Percentiles rank a stretch among this genome's conserved stretches.
phyloP scores from a whole-genome alignment of 2,113 vertebrate species.

The Cryptomyrus ogoouensis region DNA sequence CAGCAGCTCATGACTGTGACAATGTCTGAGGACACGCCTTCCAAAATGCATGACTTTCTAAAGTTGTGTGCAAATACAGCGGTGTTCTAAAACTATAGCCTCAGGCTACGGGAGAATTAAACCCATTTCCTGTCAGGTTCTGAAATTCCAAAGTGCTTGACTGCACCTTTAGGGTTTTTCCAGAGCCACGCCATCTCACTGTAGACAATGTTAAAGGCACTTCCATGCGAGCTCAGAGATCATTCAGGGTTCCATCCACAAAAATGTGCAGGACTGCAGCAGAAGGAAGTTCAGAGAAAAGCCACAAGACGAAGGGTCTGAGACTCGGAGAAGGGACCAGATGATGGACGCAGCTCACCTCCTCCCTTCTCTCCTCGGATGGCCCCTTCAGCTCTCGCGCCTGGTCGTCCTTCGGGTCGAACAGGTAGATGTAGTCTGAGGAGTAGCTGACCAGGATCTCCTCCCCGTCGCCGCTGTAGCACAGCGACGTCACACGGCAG shows the following conservation, averaged over 20 bases:
- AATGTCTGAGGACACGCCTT: no score
- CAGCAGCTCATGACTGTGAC: neutral
- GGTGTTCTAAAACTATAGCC: neutral
- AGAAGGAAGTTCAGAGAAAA: neutral
- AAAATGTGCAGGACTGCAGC: neutral
- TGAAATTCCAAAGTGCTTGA: neutral
- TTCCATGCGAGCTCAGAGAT: neutral
- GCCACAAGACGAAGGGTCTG: neutral
- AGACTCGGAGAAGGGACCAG: neutral
- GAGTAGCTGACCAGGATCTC: conserved; percentile 98
- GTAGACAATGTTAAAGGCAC: neutral
- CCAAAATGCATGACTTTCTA: no score
- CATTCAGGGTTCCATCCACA: neutral
- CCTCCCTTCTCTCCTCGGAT: conserved; percentile 83
- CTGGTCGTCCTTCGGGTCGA: conserved; percentile 92
- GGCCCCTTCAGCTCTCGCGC: conserved; percentile 88
- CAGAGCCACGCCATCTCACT: neutral
- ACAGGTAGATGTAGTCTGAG: conserved; percentile 96
- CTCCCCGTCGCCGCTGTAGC: conserved; percentile 92
- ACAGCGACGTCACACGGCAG: conserved; percentile 92
- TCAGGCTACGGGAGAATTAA: neutral
- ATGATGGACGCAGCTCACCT: conserved; percentile 61
- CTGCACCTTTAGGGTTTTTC: neutral
- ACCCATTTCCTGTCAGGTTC: neutral
- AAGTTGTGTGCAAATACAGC: neutral